These are phyloP conservation scores for Cygnus olor DNA, from an alignment of 2,797 vertebrate genomes.

Conservation along the genomic window DNA sequence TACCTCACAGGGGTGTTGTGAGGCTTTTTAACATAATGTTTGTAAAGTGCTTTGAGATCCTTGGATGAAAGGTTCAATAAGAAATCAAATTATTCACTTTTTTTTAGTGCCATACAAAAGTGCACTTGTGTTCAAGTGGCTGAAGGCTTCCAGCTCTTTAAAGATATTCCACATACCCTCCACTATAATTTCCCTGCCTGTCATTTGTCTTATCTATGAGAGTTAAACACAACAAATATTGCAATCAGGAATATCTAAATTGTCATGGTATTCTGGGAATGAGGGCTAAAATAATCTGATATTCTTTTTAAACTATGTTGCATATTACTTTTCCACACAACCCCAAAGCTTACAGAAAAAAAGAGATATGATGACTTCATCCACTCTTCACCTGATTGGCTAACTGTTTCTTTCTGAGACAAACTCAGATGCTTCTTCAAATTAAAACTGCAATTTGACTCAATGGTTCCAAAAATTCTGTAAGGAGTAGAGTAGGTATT, in stretches of 20 bases:
- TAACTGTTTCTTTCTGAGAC: constrained; percentile 1
- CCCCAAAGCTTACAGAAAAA: background rate
- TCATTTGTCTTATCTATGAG: background rate
- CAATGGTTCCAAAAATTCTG: background rate
- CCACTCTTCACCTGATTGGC: background rate
- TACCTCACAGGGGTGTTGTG: constrained; percentile 68
- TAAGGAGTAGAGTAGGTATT: background rate
- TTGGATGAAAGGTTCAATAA: constrained; percentile 61
- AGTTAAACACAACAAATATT: background rate
- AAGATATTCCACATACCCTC: background rate
- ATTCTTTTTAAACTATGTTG: background rate
- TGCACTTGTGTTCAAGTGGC: background rate
- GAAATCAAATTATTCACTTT: constrained; percentile 22
- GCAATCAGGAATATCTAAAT: background rate
- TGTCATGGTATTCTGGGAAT: background rate
- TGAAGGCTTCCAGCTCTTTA: constrained; percentile 7
- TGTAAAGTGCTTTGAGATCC: constrained; percentile 76
- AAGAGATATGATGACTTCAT: background rate
- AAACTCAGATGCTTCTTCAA: background rate
- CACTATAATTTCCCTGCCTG: background rate
- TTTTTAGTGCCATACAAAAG: background rate
- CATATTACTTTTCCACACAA: background rate
- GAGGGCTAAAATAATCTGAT: background rate
- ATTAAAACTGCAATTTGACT: background rate
- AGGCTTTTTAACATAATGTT: constrained; percentile 55